Conservation (phyloP, 2,888 invertebrate genomes). For the Agrenia bidenticulata region DNA sequence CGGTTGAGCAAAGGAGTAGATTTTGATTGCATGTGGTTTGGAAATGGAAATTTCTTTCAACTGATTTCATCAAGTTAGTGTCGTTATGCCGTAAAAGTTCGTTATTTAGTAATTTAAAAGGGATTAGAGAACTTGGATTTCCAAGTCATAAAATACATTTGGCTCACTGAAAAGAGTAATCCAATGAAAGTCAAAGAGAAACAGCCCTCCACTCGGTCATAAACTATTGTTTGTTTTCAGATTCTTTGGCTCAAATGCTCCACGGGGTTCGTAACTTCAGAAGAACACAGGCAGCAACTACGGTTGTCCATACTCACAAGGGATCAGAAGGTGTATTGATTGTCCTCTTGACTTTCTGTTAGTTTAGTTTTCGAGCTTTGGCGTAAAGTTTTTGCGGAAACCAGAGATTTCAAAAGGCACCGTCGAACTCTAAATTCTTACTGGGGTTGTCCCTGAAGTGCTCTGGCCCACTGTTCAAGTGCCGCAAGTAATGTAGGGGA, state of each 20-base stretch:
- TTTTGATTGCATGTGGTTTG: not conserved
- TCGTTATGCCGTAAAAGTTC: conserved; percentile 33
- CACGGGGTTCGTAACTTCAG: not conserved
- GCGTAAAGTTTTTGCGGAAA: too few relatives aligned
- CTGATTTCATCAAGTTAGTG: conserved; percentile 43
- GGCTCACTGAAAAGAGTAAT: conserved; percentile 8
- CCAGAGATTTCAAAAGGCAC: too few relatives aligned
- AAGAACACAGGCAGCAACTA: too few relatives aligned
- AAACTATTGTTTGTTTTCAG: conserved; percentile 26
- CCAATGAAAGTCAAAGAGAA: conserved; percentile 18
- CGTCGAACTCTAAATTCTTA: too few relatives aligned
- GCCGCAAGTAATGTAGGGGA: too few relatives aligned
- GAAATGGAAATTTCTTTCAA: conserved; percentile 27
- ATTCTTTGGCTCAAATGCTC: conserved; percentile 1
- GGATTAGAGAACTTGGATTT: conserved; percentile 33
- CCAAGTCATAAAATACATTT: conserved; percentile 44
- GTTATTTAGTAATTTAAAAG: conserved; percentile 36
- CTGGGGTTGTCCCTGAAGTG: too few relatives aligned
- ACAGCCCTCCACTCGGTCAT: conserved; percentile 18
- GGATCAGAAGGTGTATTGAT: conserved; percentile 2
- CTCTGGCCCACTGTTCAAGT: too few relatives aligned
- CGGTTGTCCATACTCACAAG: not conserved
- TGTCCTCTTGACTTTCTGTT: not conserved
- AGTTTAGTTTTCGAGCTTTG: not conserved
- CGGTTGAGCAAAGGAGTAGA: conserved; percentile 17